Base-by-base conservation (phyloP, 2,888 invertebrate genomes). In the Drosophila rubida region DNA sequence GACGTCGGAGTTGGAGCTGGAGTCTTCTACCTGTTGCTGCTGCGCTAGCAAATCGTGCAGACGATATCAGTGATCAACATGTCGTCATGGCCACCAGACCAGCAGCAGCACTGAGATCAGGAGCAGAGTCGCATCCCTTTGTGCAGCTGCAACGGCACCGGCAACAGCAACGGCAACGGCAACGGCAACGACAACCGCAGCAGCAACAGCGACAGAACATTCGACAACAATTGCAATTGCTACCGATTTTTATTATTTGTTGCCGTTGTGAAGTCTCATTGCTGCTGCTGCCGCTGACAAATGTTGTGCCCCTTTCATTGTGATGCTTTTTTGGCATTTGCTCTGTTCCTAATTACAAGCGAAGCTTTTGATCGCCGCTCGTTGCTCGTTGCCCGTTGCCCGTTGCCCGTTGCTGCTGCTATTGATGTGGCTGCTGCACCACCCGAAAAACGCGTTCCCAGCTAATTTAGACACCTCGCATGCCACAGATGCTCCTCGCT, bases 391-490 rank as follows among this genome's bases (percentile, higher is more conserved):
- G n/a, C n/a, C n/a, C n/a, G n/a, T n/a, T n/a, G n/a, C n/a, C n/a
- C n/a, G n/a, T n/a, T n/a, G n/a, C n/a, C n/a, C n/a, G 35, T 14
- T 14, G 35, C 14, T 35, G 35, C 13, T 13, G 13, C 5, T 13
- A 8, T 0, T 30, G 30, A 9, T 30, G 14, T 14, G 13, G 13
- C 35, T 37, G 7, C 35, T 37, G 35, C 35, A 37, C 65, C 69
- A 76, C 51, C 83, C 88, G 69, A 86, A 86, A 82, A 86, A 80
- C 75, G 75, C 78, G 88, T 88, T 85, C 88, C 74, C 84, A 88
- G 78, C 84, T 88, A 85, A 85, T 85, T 88, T 85, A 85, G 88
- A 85, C 84, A 85, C 88, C 84, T 88, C 78, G 67, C 78, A 85
- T 85, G 78, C 87, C 84, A 58, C 70, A 76, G 62, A 73, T 78